phyloP scores from a whole-genome alignment of 2,888 invertebrate genomes.

The Catotricha subobsoleta region DNA sequence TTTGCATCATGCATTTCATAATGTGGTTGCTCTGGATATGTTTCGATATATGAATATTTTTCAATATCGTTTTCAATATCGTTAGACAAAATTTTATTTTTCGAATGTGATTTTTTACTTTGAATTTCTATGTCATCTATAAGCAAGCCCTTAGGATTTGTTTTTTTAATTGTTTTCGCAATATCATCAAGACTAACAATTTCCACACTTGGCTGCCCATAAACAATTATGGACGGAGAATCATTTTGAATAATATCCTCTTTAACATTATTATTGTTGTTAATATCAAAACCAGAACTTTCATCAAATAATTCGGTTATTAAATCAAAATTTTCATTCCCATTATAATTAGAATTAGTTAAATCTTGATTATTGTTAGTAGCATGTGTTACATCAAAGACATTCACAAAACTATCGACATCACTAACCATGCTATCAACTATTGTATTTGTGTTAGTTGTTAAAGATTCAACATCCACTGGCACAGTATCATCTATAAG shows the following conservation, averaged over 20 bases:
- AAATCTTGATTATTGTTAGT: background rate
- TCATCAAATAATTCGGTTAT: slow-evolving; percentile 1
- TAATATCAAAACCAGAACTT: background rate
- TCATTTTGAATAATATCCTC: slow-evolving; percentile 6
- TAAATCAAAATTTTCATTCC: slow-evolving; percentile 3
- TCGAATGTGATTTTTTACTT: background rate
- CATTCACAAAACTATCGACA: background rate
- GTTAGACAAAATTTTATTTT: background rate
- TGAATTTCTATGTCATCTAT: background rate
- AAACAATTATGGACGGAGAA: slow-evolving; percentile 1
- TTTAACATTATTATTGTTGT: background rate
- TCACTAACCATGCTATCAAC: background rate
- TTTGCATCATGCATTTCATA: slow-evolving; percentile 5
- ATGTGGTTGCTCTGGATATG: background rate
- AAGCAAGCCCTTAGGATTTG: background rate
- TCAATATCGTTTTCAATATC: background rate
- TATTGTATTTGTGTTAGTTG: background rate
- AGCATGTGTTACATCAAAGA: slow-evolving; percentile 3
- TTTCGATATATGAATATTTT: background rate
- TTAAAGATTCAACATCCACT: background rate
- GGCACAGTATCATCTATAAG: background rate
- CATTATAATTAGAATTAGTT: background rate
- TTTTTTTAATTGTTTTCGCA: background rate
- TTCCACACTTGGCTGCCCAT: background rate
- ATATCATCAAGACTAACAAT: background rate